phyloP scores from a whole-genome alignment of 2,888 invertebrate genomes.

The Caenorhabditis uteleia region DNA sequence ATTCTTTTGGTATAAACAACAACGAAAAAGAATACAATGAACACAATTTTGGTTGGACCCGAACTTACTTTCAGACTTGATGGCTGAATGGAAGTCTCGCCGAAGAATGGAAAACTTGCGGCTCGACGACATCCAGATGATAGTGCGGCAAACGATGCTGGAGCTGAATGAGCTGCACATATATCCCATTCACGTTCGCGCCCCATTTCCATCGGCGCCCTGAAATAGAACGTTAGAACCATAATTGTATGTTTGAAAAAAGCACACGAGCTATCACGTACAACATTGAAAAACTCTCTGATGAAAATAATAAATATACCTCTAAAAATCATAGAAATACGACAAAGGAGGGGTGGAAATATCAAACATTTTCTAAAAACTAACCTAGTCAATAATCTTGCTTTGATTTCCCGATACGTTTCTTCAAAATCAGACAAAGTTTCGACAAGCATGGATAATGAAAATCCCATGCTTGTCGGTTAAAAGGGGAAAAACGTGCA shows the following conservation, averaged over 20 bases:
- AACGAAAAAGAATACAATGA: not conserved
- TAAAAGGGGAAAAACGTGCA: too few species aligned
- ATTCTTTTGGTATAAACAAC: not conserved
- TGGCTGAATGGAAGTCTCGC: constrained; percentile 34
- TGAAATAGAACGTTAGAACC: constrained; percentile 4
- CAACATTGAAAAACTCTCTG: not conserved
- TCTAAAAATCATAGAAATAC: not conserved
- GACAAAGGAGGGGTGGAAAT: not conserved
- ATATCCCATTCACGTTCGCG: constrained; percentile 45
- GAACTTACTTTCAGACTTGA: constrained; percentile 35
- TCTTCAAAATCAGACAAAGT: constrained; percentile 26
- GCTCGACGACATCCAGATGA: constrained; percentile 60
- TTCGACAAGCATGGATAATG: constrained; percentile 33
- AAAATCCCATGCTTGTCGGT: constrained; percentile 33
- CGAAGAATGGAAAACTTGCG: constrained; percentile 63
- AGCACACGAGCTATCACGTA: not conserved
- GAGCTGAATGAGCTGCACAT: constrained; percentile 55
- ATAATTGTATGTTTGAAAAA: not conserved
- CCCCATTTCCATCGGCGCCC: constrained; percentile 45
- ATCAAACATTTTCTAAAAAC: not conserved
- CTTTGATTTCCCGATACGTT: constrained; percentile 15
- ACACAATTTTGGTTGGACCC: too few species aligned
- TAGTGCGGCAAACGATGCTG: constrained; percentile 43
- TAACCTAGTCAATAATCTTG: not conserved
- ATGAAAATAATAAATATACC: not conserved